phyloP scores from a whole-genome alignment of 2,113 vertebrate species.

The Pavo muticus region DNA sequence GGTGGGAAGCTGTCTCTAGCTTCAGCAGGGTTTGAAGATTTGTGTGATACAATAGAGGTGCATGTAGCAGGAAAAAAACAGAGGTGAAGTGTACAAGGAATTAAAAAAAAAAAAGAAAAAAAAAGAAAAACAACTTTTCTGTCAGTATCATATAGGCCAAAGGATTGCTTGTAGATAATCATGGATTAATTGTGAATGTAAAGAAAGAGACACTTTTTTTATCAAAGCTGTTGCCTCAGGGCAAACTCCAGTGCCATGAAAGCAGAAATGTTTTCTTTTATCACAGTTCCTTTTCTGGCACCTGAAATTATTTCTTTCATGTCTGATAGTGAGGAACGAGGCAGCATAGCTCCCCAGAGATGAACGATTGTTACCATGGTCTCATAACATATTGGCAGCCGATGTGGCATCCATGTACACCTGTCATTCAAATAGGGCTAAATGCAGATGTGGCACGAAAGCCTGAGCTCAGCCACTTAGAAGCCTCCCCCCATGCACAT shows the following conservation, averaged over 20 bases:
- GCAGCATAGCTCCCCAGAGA: constrained; percentile 84
- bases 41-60: constrained; percentile 45
- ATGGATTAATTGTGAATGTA: constrained; percentile 82
- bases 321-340: constrained; percentile 80
- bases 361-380: constrained; percentile 82
- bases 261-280: constrained; percentile 82
- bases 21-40: constrained; percentile 40
- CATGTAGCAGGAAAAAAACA: constrained; percentile 31
- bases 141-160: constrained; percentile 56
- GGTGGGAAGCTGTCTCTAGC: constrained; percentile 35
- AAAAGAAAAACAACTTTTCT: constrained; percentile 36
- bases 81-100: constrained; percentile 27
- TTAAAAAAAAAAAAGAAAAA: background rate
- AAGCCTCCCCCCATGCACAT: background rate
- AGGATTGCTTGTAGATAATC: constrained; percentile 74
- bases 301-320: constrained; percentile 91
- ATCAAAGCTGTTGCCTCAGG: constrained; percentile 86
- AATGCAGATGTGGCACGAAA: constrained; percentile 67
- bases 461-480: background rate
- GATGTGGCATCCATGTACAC: constrained; percentile 82
- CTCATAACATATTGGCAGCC: constrained; percentile 85
- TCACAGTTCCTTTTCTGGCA: constrained; percentile 79
- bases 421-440: constrained; percentile 83
- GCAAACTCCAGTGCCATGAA: constrained; percentile 80
- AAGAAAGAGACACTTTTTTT: constrained; percentile 80